Evolutionary conservation across 2,113 vertebrate species (phyloP), one percentile per base, ranked within the genome.

Genomic region (Galbula dea): DNA sequence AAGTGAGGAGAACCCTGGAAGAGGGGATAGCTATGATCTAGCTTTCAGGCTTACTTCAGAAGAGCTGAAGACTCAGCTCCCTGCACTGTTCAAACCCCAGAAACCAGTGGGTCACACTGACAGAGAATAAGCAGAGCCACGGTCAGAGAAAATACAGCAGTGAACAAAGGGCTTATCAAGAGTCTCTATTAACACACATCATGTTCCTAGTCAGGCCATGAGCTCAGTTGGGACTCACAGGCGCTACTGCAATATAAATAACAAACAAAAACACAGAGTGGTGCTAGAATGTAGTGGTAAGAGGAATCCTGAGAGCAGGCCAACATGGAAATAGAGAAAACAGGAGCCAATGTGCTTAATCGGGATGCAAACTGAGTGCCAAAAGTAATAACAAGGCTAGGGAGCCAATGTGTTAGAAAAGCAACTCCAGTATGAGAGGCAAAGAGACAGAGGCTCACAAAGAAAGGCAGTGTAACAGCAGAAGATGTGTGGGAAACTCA

Each of bases 301-400:
- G 74, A 88, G 83, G 87, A 93, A 95, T 91, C 77, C 93, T 84
- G 93, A 94, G 77, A 92, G 68, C 29, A 36, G 71, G 89, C 96
- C 94, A 94, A 13, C 2, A 8, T 11, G 85, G 92, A 95, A 91
- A 96, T 83, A 89, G 81, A 63, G 92, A 92, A 95, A 95, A 89
- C 72, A 88, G 87, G 91, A 96, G 96, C 95, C 94, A 94, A 78
- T 69, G 57, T 54, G 75, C 94, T 95, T 96, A 90, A 94, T 96
- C 83, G 32, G 95, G 96, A 96, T 96, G 92, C 92, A 86, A 83
- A 92, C 12, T 2, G 9, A 59, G 87, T 94, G 94, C 95, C 96
- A 96, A 96, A 94, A 83, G 83, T 93, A 95, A 95, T 93, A 93
- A 94, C 73, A 29, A 90, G 69, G 69, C 85, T 91, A 23, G 83